Conservation (phyloP, 2,888 invertebrate species). For the Drosophila ochracea region DNA sequence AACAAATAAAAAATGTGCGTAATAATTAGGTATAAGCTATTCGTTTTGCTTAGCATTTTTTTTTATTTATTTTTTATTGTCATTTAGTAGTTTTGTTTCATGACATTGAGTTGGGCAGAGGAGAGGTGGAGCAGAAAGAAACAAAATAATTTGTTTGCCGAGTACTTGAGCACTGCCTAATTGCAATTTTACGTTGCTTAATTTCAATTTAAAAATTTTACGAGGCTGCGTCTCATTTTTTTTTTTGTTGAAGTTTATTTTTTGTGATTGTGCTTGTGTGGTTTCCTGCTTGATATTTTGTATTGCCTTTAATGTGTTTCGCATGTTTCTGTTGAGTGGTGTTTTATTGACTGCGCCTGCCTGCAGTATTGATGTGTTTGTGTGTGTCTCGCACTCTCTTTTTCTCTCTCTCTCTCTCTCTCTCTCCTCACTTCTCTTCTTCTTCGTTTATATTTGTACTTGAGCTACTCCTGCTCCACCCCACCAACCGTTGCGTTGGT, state of each 20-base stretch:
- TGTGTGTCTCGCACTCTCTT: conserved; percentile 7
- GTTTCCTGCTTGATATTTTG: conserved; percentile 78
- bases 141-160: conserved; percentile 26
- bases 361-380: conserved; percentile 34
- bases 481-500: conserved; percentile 38
- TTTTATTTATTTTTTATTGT: conserved; percentile 27
- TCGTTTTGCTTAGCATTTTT: conserved; percentile 41
- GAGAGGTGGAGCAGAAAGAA: conserved; percentile 2
- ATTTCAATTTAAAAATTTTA: conserved; percentile 61
- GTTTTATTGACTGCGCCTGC: conserved; percentile 63
- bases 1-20: conserved; percentile 71
- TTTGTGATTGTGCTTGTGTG: conserved; percentile 23
- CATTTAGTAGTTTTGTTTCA: conserved; percentile 32
- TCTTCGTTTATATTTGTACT: conserved; percentile 1
- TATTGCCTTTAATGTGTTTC: conserved; percentile 79
- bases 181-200: conserved; percentile 56
- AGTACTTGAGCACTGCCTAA: conserved; percentile 54
- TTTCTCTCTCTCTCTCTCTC: conserved; percentile 12
- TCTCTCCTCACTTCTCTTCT: conserved; percentile 1
- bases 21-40: conserved; percentile 64
- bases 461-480: conserved; percentile 11
- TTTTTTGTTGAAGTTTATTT: conserved; percentile 8
- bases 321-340: conserved; percentile 71
- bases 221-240: conserved; percentile 27
- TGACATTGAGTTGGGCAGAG: conserved; percentile 35